Evolutionary conservation across 1,140 invertebrate species (phyloP).

Genomic region (Philopotamus ludificatus): DNA sequence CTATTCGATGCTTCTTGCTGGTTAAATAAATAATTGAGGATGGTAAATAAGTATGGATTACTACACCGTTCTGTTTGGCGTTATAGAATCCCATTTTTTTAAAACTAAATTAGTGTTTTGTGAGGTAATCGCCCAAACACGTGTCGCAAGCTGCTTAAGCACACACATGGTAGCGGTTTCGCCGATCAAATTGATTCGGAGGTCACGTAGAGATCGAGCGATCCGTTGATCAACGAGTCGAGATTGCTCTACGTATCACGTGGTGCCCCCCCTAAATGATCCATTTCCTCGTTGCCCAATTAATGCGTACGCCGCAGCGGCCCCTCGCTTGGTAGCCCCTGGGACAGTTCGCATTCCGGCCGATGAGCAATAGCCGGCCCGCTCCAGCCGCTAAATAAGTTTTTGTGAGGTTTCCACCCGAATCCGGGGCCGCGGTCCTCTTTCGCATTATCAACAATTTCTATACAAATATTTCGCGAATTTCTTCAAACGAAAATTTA

Average conservation of each 20-base stretch:
- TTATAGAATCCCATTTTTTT: too few species aligned
- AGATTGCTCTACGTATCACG: neutral
- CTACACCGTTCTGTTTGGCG: too few species aligned
- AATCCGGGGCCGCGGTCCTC: neutral
- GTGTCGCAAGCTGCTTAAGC: too few species aligned
- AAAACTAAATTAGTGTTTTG: too few species aligned
- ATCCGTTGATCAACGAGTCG: neutral
- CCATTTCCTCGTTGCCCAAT: neutral
- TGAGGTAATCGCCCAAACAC: too few species aligned
- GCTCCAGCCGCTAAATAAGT: constrained; percentile 25
- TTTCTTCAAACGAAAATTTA: too few species aligned
- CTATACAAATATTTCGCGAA: constrained; percentile 19
- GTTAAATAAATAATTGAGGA: too few species aligned
- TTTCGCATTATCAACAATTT: constrained; percentile 26
- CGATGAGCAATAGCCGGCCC: constrained; percentile 24
- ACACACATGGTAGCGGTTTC: neutral
- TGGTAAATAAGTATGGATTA: too few species aligned
- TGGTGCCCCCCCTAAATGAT: neutral
- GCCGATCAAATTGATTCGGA: neutral
- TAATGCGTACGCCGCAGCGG: too few species aligned
- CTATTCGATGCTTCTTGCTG: too few species aligned
- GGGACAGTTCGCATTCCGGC: constrained; percentile 10
- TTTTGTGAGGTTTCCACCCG: constrained; percentile 28
- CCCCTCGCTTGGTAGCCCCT: constrained; percentile 4
- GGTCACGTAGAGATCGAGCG: neutral